These are phyloP conservation scores for Phengaris arion DNA, from an alignment of 2,888 invertebrate species.

Conservation along the genomic window DNA sequence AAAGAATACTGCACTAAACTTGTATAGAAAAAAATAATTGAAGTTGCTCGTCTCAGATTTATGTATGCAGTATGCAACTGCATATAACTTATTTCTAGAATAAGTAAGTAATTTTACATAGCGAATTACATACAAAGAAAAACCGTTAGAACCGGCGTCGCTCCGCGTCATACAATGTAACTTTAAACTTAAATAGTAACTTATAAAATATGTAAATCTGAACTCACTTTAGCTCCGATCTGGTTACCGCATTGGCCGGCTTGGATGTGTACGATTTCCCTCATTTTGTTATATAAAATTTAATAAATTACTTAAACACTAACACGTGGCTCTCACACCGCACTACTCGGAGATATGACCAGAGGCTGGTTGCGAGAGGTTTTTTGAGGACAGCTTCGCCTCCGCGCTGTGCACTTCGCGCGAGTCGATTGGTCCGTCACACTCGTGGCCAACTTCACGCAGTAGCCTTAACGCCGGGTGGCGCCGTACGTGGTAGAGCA, in stretches of 20 bases:
- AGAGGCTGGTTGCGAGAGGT: constrained; percentile 58
- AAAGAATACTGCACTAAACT: not conserved
- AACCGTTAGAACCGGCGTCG: constrained; percentile 28
- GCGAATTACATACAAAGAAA: not conserved
- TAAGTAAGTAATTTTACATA: not conserved
- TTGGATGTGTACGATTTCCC: constrained; percentile 91
- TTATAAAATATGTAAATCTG: not conserved
- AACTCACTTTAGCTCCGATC: constrained; percentile 82
- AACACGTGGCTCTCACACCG: constrained; percentile 70
- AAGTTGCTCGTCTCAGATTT: not conserved
- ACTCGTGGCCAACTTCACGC: constrained; percentile 56
- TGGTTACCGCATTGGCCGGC: constrained; percentile 93
- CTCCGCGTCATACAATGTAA: not conserved
- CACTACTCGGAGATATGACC: constrained; percentile 72
- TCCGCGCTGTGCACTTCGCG: constrained; percentile 59
- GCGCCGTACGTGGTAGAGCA: constrained; percentile 2
- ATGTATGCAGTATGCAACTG: not conserved
- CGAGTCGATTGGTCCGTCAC: constrained; percentile 58
- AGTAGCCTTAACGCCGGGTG: constrained; percentile 34
- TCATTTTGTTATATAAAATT: constrained; percentile 80
- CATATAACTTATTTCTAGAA: not conserved
- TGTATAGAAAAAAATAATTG: not conserved
- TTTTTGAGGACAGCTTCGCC: constrained; percentile 73
- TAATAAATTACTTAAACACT: constrained; percentile 70
- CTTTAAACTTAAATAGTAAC: not conserved